Evolutionary conservation across 2,113 vertebrate genomes (phyloP).

Genomic region (Prietella phreatophila): DNA sequence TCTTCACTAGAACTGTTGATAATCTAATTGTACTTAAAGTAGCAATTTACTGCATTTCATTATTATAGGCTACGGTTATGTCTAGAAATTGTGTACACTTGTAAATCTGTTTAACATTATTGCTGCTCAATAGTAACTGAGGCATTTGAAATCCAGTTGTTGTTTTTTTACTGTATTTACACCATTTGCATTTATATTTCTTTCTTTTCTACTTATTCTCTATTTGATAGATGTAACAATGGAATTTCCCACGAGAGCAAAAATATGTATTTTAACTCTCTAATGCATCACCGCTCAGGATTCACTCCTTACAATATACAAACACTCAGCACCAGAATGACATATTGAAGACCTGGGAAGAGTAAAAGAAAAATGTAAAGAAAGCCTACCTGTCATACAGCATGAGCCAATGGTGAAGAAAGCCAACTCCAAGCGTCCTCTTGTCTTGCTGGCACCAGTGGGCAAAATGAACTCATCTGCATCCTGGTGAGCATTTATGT

Average conservation of each 20-base stretch:
- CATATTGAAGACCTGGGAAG: background rate
- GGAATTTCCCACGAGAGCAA: background rate
- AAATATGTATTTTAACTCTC: background rate
- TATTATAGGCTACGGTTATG: background rate
- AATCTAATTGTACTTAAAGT: background rate
- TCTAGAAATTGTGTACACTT: background rate
- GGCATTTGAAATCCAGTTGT: background rate
- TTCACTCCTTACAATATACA: background rate
- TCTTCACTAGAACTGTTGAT: background rate
- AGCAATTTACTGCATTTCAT: background rate
- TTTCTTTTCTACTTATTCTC: background rate
- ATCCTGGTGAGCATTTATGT: constrained; percentile 69
- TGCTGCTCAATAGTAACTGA: background rate
- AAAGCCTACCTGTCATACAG: constrained; percentile 79
- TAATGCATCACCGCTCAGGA: background rate
- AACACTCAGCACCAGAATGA: background rate
- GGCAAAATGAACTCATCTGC: constrained; percentile 87
- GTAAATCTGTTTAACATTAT: background rate
- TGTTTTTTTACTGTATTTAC: background rate
- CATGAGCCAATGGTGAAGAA: constrained; percentile 88
- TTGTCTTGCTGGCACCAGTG: constrained; percentile 84
- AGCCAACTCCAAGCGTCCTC: constrained; percentile 84
- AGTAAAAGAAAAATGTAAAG: background rate
- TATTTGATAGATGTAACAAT: background rate
- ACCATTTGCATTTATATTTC: background rate